Evolutionary conservation across 2,113 vertebrate genomes (phyloP), one percentile per base, ranked within the genome.

Genomic region (Leptodactylus fuscus): DNA sequence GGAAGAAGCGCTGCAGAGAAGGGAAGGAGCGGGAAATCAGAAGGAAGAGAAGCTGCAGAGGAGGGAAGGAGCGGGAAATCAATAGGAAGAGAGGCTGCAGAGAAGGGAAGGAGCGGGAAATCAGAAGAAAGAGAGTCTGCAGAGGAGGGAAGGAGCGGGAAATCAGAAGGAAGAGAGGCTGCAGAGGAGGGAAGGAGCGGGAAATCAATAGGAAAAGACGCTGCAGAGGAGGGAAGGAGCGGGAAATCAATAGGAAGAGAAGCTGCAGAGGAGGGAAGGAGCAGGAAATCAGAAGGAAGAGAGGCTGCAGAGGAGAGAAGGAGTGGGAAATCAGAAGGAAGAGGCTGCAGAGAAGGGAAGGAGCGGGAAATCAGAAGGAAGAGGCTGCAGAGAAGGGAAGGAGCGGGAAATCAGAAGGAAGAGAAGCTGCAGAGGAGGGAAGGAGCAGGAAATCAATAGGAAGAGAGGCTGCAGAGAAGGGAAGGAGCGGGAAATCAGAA

Each of bases 321-420:
- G 0, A 0, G 0, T 8, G 51, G 51, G 22, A 22, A n/a, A 1
- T 1, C 22, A 8, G 1, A 1, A 22, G n/a, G 22, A 12, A 8
- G 46, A 55, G 51, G 46, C 46, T 11, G 11, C 46, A 2, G 5
- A 55, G 51, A 8, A 22, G 20, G 55, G 13, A 10, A 58, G 13
- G 18, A 5, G 53, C 53, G 24, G 53, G 3, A 58, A 58, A 10
- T 24, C 22, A 24, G 5, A 62, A 2, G 22, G n/a, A n/a, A n/a
- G n/a, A n/a, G n/a, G n/a, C n/a, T n/a, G n/a, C n/a, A n/a, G n/a
- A n/a, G n/a, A n/a, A n/a, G n/a, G n/a, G n/a, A n/a, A n/a, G n/a
- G n/a, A n/a, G n/a, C n/a, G n/a, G n/a, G n/a, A n/a, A n/a, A n/a
- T n/a, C n/a, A n/a, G n/a, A n/a, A n/a, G n/a, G n/a, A n/a, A n/a